Evolutionary conservation across 2,888 invertebrate genomes (phyloP), one percentile per base, ranked within the genome.

Genomic region (Platynereis dumerilii): DNA sequence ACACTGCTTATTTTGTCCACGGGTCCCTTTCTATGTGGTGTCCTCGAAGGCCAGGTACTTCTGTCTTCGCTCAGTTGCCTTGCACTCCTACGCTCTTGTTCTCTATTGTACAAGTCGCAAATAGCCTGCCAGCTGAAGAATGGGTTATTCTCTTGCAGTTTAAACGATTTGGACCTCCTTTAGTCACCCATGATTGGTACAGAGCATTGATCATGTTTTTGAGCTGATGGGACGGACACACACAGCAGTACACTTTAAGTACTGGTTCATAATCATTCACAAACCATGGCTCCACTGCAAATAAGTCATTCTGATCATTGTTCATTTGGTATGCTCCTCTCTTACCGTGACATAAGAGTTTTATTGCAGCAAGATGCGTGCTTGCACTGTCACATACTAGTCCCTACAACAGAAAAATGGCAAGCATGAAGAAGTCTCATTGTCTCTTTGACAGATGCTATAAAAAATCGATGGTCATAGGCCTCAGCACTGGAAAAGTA

Each of bases 371-470:
- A 5, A 5, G 48, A 48, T 48, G 5, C 17, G 48, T 12, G n/a
- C 48, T 48, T 12, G 48, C 48, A 5, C 48, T n/a, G 22, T 48
- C 48, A 48, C n/a, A 48, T n/a, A 48, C n/a, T 12, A 48, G 48
- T 7, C 48, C 48, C 5, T 10, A 48, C 48, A 48, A 42, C 42
- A 10, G 12, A n/a, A 48, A n/a, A 48, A 48, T 48, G 20, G 17
- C 48, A 48, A 20, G 48, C 48, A 48, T 48, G 48, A 48, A 48
- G 17, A 12, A 48, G 3, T 48, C 48, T n/a, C 48, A 48, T n/a
- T n/a, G n/a, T n/a, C n/a, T n/a, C n/a, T n/a, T n/a, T 42, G 17
- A 42, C 17, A 42, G 12, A 42, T 12, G 42, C 10, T 10, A 48
- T 48, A n/a, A 48, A 5, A 12, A 48, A 48, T 48, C 48, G 5